Conservation (phyloP, 2,888 invertebrate genomes). For the Tenthredo scrophulariae region DNA sequence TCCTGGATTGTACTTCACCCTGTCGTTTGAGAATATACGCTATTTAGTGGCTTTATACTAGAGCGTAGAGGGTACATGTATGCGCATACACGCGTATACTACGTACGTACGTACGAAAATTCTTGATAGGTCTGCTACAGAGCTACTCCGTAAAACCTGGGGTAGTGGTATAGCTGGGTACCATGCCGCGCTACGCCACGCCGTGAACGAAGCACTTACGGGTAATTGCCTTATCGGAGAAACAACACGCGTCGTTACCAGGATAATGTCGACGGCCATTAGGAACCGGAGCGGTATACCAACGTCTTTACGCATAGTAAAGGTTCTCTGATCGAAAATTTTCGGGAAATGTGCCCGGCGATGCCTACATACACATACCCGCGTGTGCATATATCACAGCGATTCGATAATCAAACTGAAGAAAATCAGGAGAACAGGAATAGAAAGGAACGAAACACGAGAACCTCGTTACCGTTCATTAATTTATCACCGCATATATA, state of each 20-base stretch:
- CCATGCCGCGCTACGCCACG: not conserved
- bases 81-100: too few species aligned
- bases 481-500: not conserved
- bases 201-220: constrained; percentile 51
- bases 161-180: not conserved
- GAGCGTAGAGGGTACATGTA: too few species aligned
- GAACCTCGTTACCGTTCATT: not conserved
- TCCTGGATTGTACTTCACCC: too few species aligned
- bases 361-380: not conserved
- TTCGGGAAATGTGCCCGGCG: not conserved
- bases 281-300: constrained; percentile 47
- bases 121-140: not conserved
- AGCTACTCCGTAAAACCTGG: not conserved
- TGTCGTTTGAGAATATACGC: too few species aligned
- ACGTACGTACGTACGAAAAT: not conserved
- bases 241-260: constrained; percentile 54
- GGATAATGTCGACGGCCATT: constrained; percentile 53
- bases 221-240: constrained; percentile 54
- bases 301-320: constrained; percentile 29
- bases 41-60: too few species aligned
- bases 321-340: constrained; percentile 16
- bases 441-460: not conserved
- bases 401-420: constrained; percentile 14
- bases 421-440: not conserved
- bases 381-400: not conserved